Conservation (phyloP, 1,140 invertebrate genomes). For the Lerema accius region DNA sequence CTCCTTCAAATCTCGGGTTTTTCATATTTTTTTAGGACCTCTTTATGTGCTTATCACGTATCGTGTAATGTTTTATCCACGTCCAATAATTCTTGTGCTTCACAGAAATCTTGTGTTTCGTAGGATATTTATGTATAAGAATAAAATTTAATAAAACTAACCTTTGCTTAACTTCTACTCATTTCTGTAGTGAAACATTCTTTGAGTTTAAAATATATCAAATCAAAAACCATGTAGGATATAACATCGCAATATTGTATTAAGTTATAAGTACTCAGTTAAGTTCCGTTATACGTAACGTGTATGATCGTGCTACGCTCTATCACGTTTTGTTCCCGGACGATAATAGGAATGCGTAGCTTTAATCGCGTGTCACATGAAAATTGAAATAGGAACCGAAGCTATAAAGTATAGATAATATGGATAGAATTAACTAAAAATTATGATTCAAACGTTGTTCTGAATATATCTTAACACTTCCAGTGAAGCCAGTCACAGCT, state of each 20-base stretch:
- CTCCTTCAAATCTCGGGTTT: slow-evolving; percentile 1
- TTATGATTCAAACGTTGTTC: slow-evolving; percentile 23
- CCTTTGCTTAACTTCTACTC: too few relatives aligned
- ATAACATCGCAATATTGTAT: too few relatives aligned
- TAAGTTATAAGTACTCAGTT: too few relatives aligned
- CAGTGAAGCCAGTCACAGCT: slow-evolving; percentile 40
- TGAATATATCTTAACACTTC: slow-evolving; percentile 17
- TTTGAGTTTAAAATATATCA: too few relatives aligned
- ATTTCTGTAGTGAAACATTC: too few relatives aligned
- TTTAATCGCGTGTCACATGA: slow-evolving; percentile 7
- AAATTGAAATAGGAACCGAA: slow-evolving; percentile 1
- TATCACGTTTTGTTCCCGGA: not conserved
- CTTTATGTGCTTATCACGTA: not conserved
- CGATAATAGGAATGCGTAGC: not conserved
- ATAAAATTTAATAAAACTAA: too few relatives aligned
- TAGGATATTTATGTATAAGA: too few relatives aligned
- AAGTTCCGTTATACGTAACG: not conserved
- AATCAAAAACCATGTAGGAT: too few relatives aligned
- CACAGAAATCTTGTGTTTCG: too few relatives aligned
- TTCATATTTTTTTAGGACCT: slow-evolving; percentile 2
- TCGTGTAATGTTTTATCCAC: not conserved
- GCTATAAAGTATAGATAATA: not conserved
- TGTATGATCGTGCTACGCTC: not conserved
- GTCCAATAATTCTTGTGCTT: too few relatives aligned
- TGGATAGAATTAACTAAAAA: not conserved